Conservation (phyloP, 2,797 vertebrate genomes). For the Sylvia borin region DNA sequence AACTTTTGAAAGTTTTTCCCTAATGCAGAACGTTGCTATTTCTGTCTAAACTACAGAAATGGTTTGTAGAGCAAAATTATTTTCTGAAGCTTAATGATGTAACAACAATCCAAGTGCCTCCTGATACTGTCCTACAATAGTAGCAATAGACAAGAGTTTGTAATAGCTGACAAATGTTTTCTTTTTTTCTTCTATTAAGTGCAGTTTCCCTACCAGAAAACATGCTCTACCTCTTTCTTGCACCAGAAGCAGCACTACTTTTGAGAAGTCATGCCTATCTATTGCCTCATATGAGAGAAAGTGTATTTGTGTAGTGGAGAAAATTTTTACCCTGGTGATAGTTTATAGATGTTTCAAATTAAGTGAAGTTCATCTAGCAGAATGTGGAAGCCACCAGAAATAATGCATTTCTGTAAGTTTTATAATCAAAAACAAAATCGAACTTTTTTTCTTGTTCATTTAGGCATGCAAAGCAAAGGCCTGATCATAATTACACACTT, state of each 20-base stretch:
- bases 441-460: background rate
- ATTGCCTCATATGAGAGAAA: background rate
- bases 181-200: background rate
- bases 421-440: background rate
- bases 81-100: background rate
- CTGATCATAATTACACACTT: background rate
- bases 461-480: background rate
- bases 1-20: background rate
- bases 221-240: background rate
- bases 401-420: background rate
- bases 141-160: background rate
- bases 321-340: background rate
- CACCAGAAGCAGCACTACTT: background rate
- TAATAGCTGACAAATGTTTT: background rate
- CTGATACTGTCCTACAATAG: background rate
- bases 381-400: background rate
- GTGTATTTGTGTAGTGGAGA: background rate
- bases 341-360: background rate
- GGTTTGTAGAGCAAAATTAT: background rate
- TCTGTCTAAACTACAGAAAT: background rate
- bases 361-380: background rate
- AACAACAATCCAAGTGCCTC: background rate
- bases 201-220: background rate
- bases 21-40: background rate
- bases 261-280: background rate